Evolutionary conservation across 2,888 invertebrate genomes (phyloP).

Genomic region (Torymus texanus): DNA sequence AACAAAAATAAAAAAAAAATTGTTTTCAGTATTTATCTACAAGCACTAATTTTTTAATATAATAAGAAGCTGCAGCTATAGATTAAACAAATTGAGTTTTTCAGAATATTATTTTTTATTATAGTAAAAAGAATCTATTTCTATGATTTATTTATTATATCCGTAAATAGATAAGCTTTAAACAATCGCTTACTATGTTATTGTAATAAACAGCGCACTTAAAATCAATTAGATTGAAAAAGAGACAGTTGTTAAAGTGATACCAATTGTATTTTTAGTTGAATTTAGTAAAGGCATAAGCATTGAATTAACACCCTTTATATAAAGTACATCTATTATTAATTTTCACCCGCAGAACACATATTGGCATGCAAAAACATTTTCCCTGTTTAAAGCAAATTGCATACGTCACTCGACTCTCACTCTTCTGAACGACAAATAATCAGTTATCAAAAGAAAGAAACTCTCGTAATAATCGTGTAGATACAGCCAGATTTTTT

Average conservation of each 20-base stretch:
- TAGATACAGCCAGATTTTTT: constrained; percentile 25
- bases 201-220: too few relatives aligned
- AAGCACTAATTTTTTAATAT: constrained; percentile 3
- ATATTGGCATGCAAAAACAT: constrained; percentile 54
- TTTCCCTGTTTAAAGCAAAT: constrained; percentile 51
- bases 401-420: constrained; percentile 51
- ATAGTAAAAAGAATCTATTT: neutral
- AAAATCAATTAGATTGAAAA: too few relatives aligned
- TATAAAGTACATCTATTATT: constrained; percentile 21
- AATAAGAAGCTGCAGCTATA: constrained; percentile 18
- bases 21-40: too few relatives aligned
- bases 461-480: constrained; percentile 36
- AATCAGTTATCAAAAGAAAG: constrained; percentile 20
- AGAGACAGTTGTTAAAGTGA: too few relatives aligned
- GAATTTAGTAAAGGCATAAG: neutral
- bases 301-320: constrained; percentile 46
- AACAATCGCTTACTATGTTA: too few relatives aligned
- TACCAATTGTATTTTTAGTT: constrained; percentile 8
- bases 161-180: too few relatives aligned
- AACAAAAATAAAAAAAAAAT: too few relatives aligned
- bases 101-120: neutral
- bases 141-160: too few relatives aligned
- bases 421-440: constrained; percentile 35
- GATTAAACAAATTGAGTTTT: neutral
- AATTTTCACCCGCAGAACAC: constrained; percentile 51